Evolutionary conservation across 2,113 vertebrate species (phyloP).

Genomic region (Pterocles burchelli): DNA sequence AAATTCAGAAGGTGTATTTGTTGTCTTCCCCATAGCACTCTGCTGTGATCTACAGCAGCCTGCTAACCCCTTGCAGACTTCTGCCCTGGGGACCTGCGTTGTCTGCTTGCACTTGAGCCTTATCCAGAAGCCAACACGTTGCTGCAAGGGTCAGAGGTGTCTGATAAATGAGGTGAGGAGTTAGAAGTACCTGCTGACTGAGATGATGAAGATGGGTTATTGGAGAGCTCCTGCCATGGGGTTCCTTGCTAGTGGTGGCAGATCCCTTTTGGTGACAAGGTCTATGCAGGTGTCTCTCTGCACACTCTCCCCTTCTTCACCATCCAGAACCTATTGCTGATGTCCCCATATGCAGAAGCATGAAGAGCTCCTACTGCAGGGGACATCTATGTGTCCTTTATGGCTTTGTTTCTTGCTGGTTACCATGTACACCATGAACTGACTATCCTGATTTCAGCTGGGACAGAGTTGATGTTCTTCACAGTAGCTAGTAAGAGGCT

Average conservation of each 20-base stretch:
- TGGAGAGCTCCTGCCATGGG: neutral
- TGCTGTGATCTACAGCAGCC: neutral
- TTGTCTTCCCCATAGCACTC: neutral
- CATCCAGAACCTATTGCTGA: fast-evolving
- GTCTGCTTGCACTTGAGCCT: neutral
- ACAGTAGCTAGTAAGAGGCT: too few relatives aligned
- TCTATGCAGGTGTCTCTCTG: neutral
- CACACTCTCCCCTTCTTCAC: fast-evolving
- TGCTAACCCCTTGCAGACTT: neutral
- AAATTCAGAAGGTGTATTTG: neutral
- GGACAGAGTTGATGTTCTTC: too few relatives aligned
- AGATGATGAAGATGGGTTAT: neutral
- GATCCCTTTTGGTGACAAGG: neutral
- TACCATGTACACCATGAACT: neutral
- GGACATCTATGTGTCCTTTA: neutral
- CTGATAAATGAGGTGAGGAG: neutral
- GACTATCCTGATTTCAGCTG: too few relatives aligned
- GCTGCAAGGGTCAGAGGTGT: neutral
- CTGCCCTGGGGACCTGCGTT: neutral
- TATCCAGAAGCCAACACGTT: fast-evolving
- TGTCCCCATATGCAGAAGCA: neutral
- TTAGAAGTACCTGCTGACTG: fast-evolving
- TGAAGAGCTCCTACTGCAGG: neutral
- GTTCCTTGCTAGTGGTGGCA: fast-evolving
- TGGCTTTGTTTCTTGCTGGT: neutral